These are phyloP conservation scores for Elaeidobius kamerunicus DNA, from an alignment of 2,888 invertebrate species.

Conservation along the genomic window DNA sequence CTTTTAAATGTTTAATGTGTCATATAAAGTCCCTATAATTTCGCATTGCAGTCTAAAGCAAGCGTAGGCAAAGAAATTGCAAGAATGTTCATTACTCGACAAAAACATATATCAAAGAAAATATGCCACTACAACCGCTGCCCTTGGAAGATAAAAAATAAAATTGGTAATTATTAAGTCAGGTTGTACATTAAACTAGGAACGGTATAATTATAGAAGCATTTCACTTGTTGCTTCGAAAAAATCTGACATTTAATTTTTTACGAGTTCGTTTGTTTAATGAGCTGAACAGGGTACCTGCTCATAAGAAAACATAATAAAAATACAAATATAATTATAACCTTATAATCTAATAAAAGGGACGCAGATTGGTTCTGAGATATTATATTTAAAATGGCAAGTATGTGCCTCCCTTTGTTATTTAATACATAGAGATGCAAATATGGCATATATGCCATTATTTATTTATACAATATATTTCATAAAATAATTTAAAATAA, in stretches of 20 bases:
- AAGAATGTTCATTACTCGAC: slow-evolving; percentile 13
- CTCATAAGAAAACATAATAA: too few relatives aligned
- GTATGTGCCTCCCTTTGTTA: too few relatives aligned
- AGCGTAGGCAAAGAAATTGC: slow-evolving; percentile 6
- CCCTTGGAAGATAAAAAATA: slow-evolving; percentile 16
- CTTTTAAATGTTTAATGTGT: too few relatives aligned
- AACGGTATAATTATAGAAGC: slow-evolving; percentile 29
- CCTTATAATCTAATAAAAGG: too few relatives aligned
- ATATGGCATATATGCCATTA: too few relatives aligned
- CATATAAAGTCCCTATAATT: not conserved
- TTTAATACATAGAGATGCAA: too few relatives aligned
- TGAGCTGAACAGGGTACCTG: too few relatives aligned
- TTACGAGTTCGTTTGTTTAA: slow-evolving; percentile 22
- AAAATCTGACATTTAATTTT: slow-evolving; percentile 24
- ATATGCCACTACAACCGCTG: slow-evolving; percentile 14
- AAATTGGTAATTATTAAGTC: slow-evolving; percentile 23
- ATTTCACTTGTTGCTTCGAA: slow-evolving; percentile 28
- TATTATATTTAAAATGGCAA: too few relatives aligned
- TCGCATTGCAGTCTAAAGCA: not conserved
- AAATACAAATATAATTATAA: too few relatives aligned
- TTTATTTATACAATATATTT: too few relatives aligned
- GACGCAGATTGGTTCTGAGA: too few relatives aligned
- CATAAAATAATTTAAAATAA: too few relatives aligned
- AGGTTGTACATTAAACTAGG: slow-evolving; percentile 28
- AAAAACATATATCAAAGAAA: slow-evolving; percentile 18